phyloP scores from a whole-genome alignment of 2,888 invertebrate genomes.

The Argyra leucocephala region DNA sequence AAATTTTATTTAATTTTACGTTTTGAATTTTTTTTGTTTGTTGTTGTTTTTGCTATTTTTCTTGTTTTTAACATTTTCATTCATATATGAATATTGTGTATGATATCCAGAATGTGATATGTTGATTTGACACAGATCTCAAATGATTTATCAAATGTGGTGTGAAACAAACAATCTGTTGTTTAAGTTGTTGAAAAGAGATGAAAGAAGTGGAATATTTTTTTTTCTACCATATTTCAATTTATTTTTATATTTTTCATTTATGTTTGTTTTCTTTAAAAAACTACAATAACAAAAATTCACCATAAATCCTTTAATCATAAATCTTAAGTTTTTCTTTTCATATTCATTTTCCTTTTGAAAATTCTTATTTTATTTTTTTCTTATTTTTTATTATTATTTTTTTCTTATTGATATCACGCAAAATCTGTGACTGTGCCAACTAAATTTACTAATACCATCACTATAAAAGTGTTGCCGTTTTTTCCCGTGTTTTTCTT shows the following conservation, averaged over 20 bases:
- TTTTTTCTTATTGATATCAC: neutral
- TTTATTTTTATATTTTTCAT: too few species aligned
- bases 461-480: too few species aligned
- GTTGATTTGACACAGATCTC: neutral
- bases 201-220: too few species aligned
- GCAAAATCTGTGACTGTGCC: neutral
- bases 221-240: too few species aligned
- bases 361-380: neutral
- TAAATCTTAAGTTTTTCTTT: neutral
- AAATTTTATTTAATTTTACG: neutral
- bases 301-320: conserved; percentile 4
- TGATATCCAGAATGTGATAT: conserved; percentile 6
- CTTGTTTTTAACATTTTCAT: too few species aligned
- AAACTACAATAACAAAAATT: neutral
- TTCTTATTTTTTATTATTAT: neutral
- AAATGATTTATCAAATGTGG: conserved; percentile 6
- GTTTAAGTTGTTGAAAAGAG: too few species aligned
- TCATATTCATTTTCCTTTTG: neutral
- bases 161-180: neutral
- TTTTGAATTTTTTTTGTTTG: too few species aligned
- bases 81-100: neutral
- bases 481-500: too few species aligned
- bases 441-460: neutral
- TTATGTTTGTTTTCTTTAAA: neutral
- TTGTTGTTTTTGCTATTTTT: too few species aligned